phyloP scores from a whole-genome alignment of 2,113 vertebrate species.

The Epinephelus cyanopodus region DNA sequence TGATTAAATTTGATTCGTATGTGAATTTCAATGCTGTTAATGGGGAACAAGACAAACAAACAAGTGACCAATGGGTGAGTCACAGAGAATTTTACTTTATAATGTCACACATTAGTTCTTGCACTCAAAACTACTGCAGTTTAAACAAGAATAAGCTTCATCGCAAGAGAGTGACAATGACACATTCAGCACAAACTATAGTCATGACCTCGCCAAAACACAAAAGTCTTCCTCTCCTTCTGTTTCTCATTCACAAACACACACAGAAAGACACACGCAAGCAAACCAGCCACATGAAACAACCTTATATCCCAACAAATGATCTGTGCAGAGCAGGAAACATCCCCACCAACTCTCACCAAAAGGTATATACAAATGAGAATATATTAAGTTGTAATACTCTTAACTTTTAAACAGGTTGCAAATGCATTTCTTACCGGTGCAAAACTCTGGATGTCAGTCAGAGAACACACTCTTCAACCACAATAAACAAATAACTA shows the following conservation, averaged over 20 bases:
- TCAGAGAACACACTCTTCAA: neutral
- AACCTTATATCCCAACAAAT: conserved; percentile 3
- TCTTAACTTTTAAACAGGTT: conserved; percentile 32
- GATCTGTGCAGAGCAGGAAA: neutral
- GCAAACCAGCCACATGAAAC: conserved; percentile 9
- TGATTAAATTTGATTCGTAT: neutral
- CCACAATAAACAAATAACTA: neutral
- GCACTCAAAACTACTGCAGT: neutral
- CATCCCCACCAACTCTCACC: neutral
- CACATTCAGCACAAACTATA: conserved; percentile 24
- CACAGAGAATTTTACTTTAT: neutral
- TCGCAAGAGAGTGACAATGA: neutral
- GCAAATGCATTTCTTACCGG: neutral
- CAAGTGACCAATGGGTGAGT: neutral
- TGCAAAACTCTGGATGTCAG: neutral
- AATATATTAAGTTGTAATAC: neutral
- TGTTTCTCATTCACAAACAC: conserved; percentile 4
- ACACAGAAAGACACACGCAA: conserved; percentile 1
- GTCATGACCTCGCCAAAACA: conserved; percentile 10
- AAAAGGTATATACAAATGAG: neutral
- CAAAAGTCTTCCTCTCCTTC: neutral
- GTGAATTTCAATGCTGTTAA: neutral
- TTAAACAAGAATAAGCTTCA: neutral
- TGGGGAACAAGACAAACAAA: neutral
- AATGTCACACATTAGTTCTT: neutral